Conservation (phyloP, 2,113 vertebrate genomes). For the Ondatra zibethicus region DNA sequence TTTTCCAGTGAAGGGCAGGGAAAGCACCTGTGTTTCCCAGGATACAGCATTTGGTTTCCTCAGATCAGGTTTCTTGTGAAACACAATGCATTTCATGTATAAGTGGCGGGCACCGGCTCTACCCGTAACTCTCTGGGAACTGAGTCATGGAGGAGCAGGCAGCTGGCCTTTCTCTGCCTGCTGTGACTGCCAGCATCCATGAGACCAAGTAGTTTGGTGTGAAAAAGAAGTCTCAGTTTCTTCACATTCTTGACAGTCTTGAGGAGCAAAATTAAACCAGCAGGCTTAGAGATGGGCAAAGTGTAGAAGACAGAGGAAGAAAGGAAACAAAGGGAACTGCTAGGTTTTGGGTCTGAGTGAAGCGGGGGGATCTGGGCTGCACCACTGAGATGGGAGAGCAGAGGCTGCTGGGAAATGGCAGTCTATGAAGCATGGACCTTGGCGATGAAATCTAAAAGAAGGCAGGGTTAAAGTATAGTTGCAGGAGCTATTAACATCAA, state of each 20-base stretch:
- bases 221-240: conserved; percentile 22
- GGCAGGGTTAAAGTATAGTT: background rate
- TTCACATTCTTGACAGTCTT: background rate
- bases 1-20: background rate
- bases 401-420: background rate
- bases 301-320: background rate
- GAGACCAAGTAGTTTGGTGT: background rate
- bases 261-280: background rate
- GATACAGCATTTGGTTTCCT: background rate
- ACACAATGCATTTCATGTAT: background rate
- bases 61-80: background rate
- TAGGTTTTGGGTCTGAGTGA: background rate
- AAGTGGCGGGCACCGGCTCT: background rate
- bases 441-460: background rate
- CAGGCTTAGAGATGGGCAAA: background rate
- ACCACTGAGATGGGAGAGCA: background rate
- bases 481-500: background rate
- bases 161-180: background rate
- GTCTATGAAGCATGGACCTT: background rate
- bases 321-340: background rate
- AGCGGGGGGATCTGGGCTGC: background rate
- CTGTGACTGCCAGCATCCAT: background rate
- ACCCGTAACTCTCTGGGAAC: background rate
- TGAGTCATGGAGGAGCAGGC: background rate
- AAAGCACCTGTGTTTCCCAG: background rate